A percentile compares a stretch with the other conserved stretches of the same genome.
These are phyloP conservation scores for Zaprionus africanus DNA, from an alignment of 1,140 invertebrate species.

Conservation along the genomic window DNA sequence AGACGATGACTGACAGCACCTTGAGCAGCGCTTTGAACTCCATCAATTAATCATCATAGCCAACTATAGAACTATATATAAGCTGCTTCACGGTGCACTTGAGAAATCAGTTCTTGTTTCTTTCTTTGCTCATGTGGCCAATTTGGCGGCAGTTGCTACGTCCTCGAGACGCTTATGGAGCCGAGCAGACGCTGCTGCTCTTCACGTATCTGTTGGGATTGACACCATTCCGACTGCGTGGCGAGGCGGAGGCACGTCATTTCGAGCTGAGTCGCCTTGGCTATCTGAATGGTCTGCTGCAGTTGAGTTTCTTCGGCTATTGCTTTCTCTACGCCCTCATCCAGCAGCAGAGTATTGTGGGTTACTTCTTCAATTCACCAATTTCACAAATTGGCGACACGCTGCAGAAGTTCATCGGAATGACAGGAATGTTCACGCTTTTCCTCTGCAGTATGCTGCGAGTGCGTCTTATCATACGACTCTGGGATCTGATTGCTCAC, in stretches of 20 bases:
- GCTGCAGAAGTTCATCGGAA: constrained; percentile 74
- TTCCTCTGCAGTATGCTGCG: constrained; percentile 65
- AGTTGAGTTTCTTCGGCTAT: constrained; percentile 74
- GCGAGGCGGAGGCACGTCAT: constrained; percentile 28
- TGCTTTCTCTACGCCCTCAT: constrained; percentile 71
- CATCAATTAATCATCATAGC: constrained; percentile 49
- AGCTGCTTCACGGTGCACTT: constrained; percentile 9
- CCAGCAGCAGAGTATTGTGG: constrained; percentile 76
- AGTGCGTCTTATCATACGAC: constrained; percentile 53
- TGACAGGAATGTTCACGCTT: constrained; percentile 71
- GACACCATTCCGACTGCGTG: constrained; percentile 66
- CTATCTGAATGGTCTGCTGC: constrained; percentile 68
- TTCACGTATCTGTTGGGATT: constrained; percentile 74
- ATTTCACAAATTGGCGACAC: constrained; percentile 78
- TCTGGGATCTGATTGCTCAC: constrained; percentile 61
- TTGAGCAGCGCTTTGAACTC: constrained; percentile 44
- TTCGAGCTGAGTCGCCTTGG: constrained; percentile 67
- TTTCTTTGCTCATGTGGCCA: constrained; percentile 33
- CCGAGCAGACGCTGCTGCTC: constrained; percentile 65
- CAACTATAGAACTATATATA: constrained; percentile 47
- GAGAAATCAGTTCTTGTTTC: constrained; percentile 20
- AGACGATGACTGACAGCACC: constrained; percentile 49
- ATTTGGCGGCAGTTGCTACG: constrained; percentile 44
- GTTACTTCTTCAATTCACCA: constrained; percentile 77
- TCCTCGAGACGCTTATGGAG: constrained; percentile 69